Base-by-base conservation (phyloP, 2,797 vertebrate genomes). In the Diglossa cyanea region DNA sequence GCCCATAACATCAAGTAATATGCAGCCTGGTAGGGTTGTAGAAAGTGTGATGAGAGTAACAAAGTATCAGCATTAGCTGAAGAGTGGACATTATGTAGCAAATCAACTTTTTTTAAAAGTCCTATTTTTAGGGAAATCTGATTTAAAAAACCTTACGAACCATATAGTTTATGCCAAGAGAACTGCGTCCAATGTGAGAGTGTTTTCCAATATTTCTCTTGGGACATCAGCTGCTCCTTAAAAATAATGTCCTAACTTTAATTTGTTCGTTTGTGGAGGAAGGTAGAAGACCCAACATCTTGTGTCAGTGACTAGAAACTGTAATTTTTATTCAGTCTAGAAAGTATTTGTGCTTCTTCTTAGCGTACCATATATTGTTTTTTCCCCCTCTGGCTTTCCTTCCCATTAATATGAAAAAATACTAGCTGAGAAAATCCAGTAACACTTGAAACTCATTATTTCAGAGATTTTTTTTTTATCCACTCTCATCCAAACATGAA, bases 361-460 rank as follows among this genome's bases (percentile, higher is more conserved):
- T 86, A 55, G 60, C 82, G 50, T 88, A 67, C 74, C 55, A 76
- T 77, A 54, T 35, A 67, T 76, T 83, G 26, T n/a, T 92, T 91
- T 71, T 71, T 11, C 6, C 16, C 42, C 72, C 48, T 73, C 51
- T 57, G 66, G 58, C 76, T 94, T 91, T 86, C 12, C 51, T 94
- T 95, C 39, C 57, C n/a, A 39, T 87, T 93, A 25, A 58, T 77
- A 42, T 94, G 72, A 94, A 93, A 95, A 87, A 86, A 93, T 68
- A 83, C 12, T 87, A 50, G 53, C 92, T 94, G 74, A 88, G 88
- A 88, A 71, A 94, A 81, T 73, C 13, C 11, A 86, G 30, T 84
- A 92, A 91, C 80, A 76, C 66, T 86, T 80, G 86, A 80, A 94
- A 93, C 44, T 90, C 72, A 77, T 93, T 96, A 84, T 93, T 96